These are phyloP conservation scores for Cryptocheilus praepositus DNA, from an alignment of 2,888 invertebrate genomes.

Conservation along the genomic window DNA sequence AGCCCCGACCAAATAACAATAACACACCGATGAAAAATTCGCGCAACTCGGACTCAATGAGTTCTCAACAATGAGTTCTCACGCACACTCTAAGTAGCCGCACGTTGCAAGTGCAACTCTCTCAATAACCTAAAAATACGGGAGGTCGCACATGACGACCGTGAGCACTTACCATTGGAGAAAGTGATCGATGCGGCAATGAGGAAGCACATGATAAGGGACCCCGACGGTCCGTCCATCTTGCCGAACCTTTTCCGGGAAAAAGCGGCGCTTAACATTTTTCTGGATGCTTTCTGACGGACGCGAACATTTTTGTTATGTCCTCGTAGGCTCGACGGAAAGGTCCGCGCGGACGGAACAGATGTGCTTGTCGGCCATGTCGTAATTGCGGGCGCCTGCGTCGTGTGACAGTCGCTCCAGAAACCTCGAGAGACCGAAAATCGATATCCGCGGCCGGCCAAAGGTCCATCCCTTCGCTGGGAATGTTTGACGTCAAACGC, in stretches of 20 bases:
- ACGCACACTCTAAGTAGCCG: too few species aligned
- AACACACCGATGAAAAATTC: too few species aligned
- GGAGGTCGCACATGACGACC: too few species aligned
- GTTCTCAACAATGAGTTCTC: too few species aligned
- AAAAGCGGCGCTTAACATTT: too few species aligned
- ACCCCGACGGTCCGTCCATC: slow-evolving; percentile 35
- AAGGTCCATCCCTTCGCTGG: slow-evolving; percentile 33
- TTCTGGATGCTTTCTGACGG: too few species aligned
- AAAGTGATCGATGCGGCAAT: slow-evolving; percentile 31
- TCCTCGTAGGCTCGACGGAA: background rate
- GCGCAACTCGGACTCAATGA: too few species aligned
- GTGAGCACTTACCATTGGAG: slow-evolving; percentile 39
- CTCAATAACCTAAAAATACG: too few species aligned
- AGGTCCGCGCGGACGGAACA: too few species aligned
- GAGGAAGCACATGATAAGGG: slow-evolving; percentile 44
- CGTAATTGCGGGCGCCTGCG: slow-evolving; percentile 51
- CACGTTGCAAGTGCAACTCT: too few species aligned
- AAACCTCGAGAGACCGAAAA: slow-evolving; percentile 59
- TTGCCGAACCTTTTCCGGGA: background rate
- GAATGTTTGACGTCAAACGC: slow-evolving; percentile 43
- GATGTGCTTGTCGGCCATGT: slow-evolving; percentile 52
- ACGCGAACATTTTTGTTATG: background rate
- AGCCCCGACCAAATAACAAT: too few species aligned
- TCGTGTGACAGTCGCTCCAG: slow-evolving; percentile 54
- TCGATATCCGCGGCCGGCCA: slow-evolving; percentile 41